Evolutionary conservation across 1,140 invertebrate species (phyloP), one percentile per base, ranked within the genome.

Genomic region (Caenorhabditis tropicalis): DNA sequence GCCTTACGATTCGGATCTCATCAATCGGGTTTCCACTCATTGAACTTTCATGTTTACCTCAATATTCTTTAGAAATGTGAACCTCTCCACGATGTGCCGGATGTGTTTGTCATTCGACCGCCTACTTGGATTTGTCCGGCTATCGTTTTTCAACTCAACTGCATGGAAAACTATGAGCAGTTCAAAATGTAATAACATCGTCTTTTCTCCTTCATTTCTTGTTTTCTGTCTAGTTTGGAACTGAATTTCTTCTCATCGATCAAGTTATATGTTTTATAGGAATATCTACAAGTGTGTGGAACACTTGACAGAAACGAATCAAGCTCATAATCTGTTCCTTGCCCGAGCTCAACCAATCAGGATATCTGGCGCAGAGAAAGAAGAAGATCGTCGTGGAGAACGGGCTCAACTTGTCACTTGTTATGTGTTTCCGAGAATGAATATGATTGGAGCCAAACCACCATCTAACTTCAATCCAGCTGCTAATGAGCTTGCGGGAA

Each of bases 311-410:
- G 46, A 58, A n/a, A 27, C 88, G 31, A 88, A 88, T 27, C 82
- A 91, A 24, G 89, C 89, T 43, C 90, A 90, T 82, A 90, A 90
- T 84, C 31, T 90, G 19, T 90, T 90, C 58, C 87, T 91, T 29
- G 84, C 88, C 5, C 43, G 89, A 48, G 88, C 89, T 15, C 88
- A 87, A 29, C 87, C 87, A 60, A 86, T 90, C 21, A 56, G 87
- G 31, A 87, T 82, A 10, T 82, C 88, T 16, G 86, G 87, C 0
- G 46, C 39, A 7, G 24, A 82, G n/a, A 49, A 79, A 53, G 74
- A 81, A 39, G 86, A 89, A 70, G 84, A 87, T 74, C 48, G 81
- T 16, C 27, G 43, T n/a, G 86, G 89, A 27, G 46, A 58, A 58
- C 33, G 53, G 31, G 88, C 89, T 7, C 81, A 74, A 80, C 82